These are phyloP conservation scores for Lanius ludovicianus DNA, from an alignment of 2,113 vertebrate species.

Conservation along the genomic window DNA sequence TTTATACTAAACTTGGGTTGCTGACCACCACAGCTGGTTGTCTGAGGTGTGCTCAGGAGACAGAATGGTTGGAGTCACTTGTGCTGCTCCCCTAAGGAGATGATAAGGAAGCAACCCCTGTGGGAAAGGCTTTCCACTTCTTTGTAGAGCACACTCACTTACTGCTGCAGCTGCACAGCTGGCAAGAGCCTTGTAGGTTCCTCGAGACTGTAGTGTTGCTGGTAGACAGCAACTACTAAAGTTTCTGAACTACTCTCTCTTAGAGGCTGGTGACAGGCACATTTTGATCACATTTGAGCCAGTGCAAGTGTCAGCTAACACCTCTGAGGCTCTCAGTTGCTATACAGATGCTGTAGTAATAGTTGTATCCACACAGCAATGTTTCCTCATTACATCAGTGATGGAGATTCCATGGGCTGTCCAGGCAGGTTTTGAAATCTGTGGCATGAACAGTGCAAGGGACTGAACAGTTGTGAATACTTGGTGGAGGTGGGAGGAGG, in stretches of 20 bases:
- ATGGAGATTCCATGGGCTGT: neutral
- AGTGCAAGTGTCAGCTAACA: neutral
- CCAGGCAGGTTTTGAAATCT: neutral
- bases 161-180: neutral
- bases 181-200: neutral
- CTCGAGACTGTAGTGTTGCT: neutral
- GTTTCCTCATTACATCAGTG: neutral
- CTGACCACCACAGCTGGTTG: too few relatives aligned
- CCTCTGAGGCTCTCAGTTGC: neutral
- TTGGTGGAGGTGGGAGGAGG: too few relatives aligned
- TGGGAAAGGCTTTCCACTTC: neutral
- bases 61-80: too few relatives aligned
- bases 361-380: neutral
- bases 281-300: neutral
- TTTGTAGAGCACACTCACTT: neutral
- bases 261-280: neutral
- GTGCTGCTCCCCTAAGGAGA: too few relatives aligned
- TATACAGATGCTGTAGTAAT: neutral
- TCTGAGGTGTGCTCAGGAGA: too few relatives aligned
- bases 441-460: neutral
- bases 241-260: neutral
- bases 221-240: neutral
- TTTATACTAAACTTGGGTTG: too few relatives aligned
- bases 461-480: neutral
- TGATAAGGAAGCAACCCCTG: neutral